phyloP scores from a whole-genome alignment of 2,797 vertebrate species.

The Pogonophryne albipinna region DNA sequence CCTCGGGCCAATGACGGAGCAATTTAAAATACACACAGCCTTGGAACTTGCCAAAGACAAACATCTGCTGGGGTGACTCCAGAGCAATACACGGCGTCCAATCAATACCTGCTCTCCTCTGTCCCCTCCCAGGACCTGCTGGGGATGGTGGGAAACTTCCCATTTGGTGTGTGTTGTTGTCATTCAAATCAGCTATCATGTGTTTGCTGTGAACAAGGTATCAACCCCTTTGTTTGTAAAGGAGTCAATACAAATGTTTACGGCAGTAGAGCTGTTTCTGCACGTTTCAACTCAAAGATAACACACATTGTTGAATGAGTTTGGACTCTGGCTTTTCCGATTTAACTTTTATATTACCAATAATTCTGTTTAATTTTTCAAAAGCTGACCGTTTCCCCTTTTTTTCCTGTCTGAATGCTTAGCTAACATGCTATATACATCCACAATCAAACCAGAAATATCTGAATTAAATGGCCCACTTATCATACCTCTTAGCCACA shows the following conservation, averaged over 20 bases:
- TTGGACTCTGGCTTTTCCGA: not conserved
- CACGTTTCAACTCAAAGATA: constrained; percentile 28
- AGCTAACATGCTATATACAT: no score
- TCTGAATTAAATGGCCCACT: no score
- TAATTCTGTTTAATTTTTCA: not conserved
- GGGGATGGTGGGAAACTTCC: constrained; percentile 81
- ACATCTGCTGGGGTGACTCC: constrained; percentile 83
- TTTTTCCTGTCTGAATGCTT: no score
- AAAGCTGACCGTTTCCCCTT: not conserved
- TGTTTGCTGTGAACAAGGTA: constrained; percentile 30
- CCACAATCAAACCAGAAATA: no score
- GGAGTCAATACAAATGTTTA: constrained; percentile 45
- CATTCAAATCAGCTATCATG: constrained; percentile 74
- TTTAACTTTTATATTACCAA: constrained; percentile 6
- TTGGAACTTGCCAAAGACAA: constrained; percentile 76
- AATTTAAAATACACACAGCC: constrained; percentile 83
- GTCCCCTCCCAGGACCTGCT: constrained; percentile 61
- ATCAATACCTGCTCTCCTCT: constrained; percentile 75
- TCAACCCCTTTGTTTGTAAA: constrained; percentile 54
- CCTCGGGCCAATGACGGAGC: constrained; percentile 78
- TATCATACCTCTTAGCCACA: not conserved
- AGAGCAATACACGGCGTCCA: constrained; percentile 57
- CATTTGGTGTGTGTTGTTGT: constrained; percentile 74
- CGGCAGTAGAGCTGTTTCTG: constrained; percentile 12
- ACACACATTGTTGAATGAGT: constrained; percentile 17